Base-by-base conservation (phyloP, 1,140 invertebrate species). In the Tetragnatha versicolor region DNA sequence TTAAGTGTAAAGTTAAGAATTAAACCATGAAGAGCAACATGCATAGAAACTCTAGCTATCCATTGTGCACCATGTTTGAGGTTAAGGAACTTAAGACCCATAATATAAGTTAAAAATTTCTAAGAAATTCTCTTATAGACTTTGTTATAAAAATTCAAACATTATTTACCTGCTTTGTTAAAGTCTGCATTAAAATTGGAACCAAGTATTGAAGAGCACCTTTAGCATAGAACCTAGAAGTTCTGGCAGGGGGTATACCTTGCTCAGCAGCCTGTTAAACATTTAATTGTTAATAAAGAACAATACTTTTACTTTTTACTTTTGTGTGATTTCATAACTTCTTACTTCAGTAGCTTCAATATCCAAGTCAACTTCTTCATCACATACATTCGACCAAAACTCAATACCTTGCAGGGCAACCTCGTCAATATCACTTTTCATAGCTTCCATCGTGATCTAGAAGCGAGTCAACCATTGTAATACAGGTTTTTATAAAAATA, bases 341-440 rank as follows among this genome's bases (percentile, higher is more conserved):
- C 39, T 80, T 83, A 88, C 88, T 82, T 99, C 98, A 47, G 92
- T 92, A 81, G 94, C 93, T 87, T 99, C 97, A 85, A 98, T 95
- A 4, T 93, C 91, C 80, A 99, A 88, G 87, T 98, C 97, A 31
- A 98, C 94, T 88, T 99, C 98, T 88, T 99, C 98, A 87, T 99
- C 98, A 84, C 97, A 98, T 0, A 99, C 97, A 84, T 98, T 99
- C 0, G 97, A 99, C 98, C 98, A 99, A 88, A 99, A 99, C 86
- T 99, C 98, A 86, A 99, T 99, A 81, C 98, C 98, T 88, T 99
- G 98, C 47, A 99, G 88, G 31, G 96, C 92, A 53, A 99, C 93
- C 82, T 98, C 96, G 88, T 99, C 96, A 75, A 93, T 91, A 51
- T 97, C 94, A 45, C 93, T 95, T 87, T 97, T 98, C 95, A 99